These are phyloP conservation scores for Rhinichthys klamathensis DNA, from an alignment of 2,113 vertebrate species.

Conservation along the genomic window DNA sequence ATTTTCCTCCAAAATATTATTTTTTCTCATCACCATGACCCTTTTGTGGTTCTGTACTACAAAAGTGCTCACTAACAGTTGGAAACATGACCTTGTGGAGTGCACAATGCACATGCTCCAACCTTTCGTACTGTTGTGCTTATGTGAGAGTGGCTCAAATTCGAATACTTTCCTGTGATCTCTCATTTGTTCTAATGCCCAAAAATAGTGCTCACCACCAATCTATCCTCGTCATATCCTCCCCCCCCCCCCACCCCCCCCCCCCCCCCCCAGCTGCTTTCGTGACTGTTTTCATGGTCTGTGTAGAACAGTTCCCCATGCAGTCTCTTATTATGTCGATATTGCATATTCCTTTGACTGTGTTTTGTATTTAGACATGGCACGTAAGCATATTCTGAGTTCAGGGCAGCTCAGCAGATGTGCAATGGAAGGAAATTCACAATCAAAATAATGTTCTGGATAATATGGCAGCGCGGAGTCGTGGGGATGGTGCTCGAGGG, in stretches of 20 bases:
- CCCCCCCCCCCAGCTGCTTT: background rate
- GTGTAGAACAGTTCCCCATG: conserved; percentile 13
- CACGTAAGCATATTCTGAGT: conserved; percentile 48
- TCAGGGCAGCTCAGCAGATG: conserved; percentile 42
- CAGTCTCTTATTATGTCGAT: conserved; percentile 40
- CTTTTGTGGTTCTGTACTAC: background rate
- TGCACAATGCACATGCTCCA: background rate
- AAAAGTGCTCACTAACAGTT: background rate
- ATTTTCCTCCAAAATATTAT: background rate
- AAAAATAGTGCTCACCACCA: conserved; percentile 13
- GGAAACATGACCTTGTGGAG: background rate
- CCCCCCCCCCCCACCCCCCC: too few relatives aligned
- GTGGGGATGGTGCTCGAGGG: conserved; percentile 6
- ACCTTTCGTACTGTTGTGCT: background rate
- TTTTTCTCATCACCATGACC: too few relatives aligned
- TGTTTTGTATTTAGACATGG: conserved; percentile 50
- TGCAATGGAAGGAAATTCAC: conserved; percentile 45
- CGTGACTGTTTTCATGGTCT: conserved; percentile 26
- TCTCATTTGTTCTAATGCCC: background rate
- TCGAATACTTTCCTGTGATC: background rate
- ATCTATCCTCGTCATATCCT: conserved; percentile 10
- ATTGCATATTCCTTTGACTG: conserved; percentile 41
- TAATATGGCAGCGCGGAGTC: conserved; percentile 20
- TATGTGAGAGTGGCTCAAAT: background rate
- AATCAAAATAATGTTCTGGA: conserved; percentile 44